A percentile compares a stretch with the other conserved stretches of the same genome.
Evolutionary conservation across 1,140 invertebrate genomes (phyloP).

Genomic region (Pogonomyrmex barbatus): DNA sequence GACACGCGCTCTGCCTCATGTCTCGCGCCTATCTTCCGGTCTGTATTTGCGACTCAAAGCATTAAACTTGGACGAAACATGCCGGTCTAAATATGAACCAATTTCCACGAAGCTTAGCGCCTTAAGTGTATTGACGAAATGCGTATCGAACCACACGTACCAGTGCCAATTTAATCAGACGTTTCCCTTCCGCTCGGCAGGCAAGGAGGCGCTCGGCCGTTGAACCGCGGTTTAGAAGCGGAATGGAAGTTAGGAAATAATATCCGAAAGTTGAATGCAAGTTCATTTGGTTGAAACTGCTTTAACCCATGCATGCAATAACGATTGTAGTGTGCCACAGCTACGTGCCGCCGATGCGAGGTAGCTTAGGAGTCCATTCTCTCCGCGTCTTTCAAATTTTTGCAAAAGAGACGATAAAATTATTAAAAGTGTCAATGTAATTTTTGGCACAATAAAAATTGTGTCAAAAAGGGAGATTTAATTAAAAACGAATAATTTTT

Average conservation of each 20-base stretch:
- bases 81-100: constrained; percentile 51
- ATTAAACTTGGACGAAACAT: neutral
- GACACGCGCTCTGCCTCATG: neutral
- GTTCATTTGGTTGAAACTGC: constrained; percentile 48
- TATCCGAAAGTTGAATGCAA: constrained; percentile 56
- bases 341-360: neutral
- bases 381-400: neutral
- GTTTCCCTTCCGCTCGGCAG: constrained; percentile 28
- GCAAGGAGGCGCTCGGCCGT: constrained; percentile 16
- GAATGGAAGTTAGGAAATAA: constrained; percentile 55
- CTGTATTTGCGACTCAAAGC: constrained; percentile 13
- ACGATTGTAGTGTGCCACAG: constrained; percentile 1
- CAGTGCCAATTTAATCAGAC: constrained; percentile 56
- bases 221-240: constrained; percentile 36
- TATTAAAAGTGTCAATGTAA: neutral
- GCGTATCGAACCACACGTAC: constrained; percentile 45
- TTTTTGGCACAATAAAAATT: neutral
- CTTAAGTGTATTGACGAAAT: constrained; percentile 12
- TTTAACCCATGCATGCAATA: constrained; percentile 39
- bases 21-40: neutral
- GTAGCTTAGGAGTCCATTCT: neutral
- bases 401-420: neutral
- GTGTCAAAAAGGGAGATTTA: neutral
- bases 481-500: neutral
- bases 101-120: constrained; percentile 24